Base-by-base conservation (phyloP, 2,888 invertebrate genomes). In the Rhamnusium bicolor region DNA sequence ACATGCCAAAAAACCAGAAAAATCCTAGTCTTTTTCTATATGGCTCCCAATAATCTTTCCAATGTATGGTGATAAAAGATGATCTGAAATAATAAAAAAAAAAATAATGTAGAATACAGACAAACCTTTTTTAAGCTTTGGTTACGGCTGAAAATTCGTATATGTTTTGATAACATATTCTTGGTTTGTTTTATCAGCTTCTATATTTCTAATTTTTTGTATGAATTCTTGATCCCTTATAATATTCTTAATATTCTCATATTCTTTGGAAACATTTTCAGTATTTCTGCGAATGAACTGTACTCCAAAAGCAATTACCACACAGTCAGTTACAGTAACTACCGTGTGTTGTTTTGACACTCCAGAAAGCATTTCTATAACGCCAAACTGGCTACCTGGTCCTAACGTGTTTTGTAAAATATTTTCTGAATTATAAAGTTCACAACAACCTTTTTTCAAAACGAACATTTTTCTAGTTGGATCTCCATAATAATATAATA, bases 331-430 rank as follows among this genome's bases (percentile, higher is more conserved):
- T 73, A 88, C 85, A 74, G 90, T 90, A 85, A 89, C 73, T 21
- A 89, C 88, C 21, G 90, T 90, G 81, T 89, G 87, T 67, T 89
- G 89, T 83, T 90, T 90, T 0, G 90, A 90, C 10, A 90, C 81
- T 19, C 89, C 89, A 73, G 87, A 89, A 0, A 90, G 81, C 90
- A 90, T 90, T 85, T 90, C 90, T 0, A 89, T 75, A 19, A 86
- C 86, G 24, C 90, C 90, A 74, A 90, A 88, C 69, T 88, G 84
- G 10, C 27, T 54, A 8, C 71, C 73, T 8, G 75, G 72, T 16
- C 72, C 73, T 1, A 77, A 54, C 0, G 68, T 72, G 53, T 61
- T 54, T 29, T 68, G 69, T 12, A 72, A 51, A 8, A 8, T 8
- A 27, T 72, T 62, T 2, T 71, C 72, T 32, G 61, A 53, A 51